These are phyloP conservation scores for Gadopsis bispinosus DNA, from an alignment of 2,797 vertebrate genomes.

Conservation along the genomic window DNA sequence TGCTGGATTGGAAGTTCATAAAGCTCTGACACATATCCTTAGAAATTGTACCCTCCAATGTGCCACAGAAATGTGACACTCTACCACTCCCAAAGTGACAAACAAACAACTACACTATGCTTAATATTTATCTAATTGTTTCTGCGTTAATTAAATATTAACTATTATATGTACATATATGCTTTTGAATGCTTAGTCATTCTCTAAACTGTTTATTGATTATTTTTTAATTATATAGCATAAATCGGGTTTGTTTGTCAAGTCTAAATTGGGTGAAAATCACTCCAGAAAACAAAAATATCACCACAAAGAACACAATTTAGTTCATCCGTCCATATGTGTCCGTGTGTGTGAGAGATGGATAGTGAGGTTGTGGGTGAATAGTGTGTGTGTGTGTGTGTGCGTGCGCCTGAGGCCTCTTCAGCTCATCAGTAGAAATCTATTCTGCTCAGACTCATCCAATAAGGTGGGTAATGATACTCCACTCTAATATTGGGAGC, in stretches of 20 bases:
- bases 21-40: not conserved
- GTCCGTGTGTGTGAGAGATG: conserved; percentile 19
- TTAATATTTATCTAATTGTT: not conserved
- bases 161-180: not conserved
- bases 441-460: conserved; percentile 81
- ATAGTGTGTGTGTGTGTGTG: conserved; percentile 29
- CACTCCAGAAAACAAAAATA: conserved; percentile 6
- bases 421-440: conserved; percentile 81
- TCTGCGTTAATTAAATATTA: not conserved
- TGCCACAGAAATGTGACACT: not conserved
- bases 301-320: conserved; percentile 18
- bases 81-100: not conserved
- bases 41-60: not conserved
- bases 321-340: conserved; percentile 29
- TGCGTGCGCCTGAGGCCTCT: conserved; percentile 69
- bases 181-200: not conserved
- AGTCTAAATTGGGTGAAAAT: conserved; percentile 5
- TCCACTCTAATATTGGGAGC: conserved; percentile 78
- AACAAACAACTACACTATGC: not conserved
- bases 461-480: conserved; percentile 82
- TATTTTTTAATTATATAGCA: not conserved
- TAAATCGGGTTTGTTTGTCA: not conserved
- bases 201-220: not conserved
- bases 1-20: not conserved
- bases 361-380: conserved; percentile 1